Evolutionary conservation across 2,113 vertebrate species (phyloP).

Genomic region (Bufo bufo): DNA sequence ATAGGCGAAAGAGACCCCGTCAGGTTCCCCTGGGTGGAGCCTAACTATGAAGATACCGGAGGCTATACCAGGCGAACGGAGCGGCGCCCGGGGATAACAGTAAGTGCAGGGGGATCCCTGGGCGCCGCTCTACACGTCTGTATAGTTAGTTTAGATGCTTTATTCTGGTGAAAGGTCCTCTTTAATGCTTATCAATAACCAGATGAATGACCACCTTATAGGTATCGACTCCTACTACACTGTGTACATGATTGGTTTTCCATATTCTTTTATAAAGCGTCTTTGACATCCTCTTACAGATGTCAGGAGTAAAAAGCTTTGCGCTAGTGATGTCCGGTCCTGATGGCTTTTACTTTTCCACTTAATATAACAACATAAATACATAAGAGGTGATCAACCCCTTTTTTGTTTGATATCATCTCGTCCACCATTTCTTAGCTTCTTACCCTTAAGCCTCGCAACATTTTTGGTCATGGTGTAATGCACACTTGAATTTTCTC

Average conservation of each 20-base stretch:
- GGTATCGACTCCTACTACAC: no score
- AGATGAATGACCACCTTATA: no score
- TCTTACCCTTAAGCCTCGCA: conserved; percentile 44
- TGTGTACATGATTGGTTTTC: background rate
- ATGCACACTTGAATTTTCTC: conserved; percentile 57
- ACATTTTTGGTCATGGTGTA: conserved; percentile 51
- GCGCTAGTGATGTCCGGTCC: background rate
- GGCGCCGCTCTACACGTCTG: no score
- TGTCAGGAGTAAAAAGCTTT: background rate
- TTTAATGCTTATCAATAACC: no score
- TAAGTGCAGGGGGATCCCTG: no score
- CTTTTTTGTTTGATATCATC: conserved; percentile 26
- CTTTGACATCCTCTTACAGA: background rate
- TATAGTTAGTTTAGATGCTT: no score
- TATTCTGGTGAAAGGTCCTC: no score
- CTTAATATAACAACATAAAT: conserved; percentile 27
- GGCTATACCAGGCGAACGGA: no score
- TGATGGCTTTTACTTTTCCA: conserved; percentile 13
- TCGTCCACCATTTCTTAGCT: conserved; percentile 20
- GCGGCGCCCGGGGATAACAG: no score
- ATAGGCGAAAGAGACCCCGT: no score
- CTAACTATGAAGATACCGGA: no score
- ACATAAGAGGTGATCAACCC: conserved; percentile 44
- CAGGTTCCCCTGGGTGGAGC: no score
- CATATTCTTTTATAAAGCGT: background rate